Evolutionary conservation across 2,888 invertebrate species (phyloP), one percentile per base, ranked within the genome.

Genomic region (Punctoribates punctum): DNA sequence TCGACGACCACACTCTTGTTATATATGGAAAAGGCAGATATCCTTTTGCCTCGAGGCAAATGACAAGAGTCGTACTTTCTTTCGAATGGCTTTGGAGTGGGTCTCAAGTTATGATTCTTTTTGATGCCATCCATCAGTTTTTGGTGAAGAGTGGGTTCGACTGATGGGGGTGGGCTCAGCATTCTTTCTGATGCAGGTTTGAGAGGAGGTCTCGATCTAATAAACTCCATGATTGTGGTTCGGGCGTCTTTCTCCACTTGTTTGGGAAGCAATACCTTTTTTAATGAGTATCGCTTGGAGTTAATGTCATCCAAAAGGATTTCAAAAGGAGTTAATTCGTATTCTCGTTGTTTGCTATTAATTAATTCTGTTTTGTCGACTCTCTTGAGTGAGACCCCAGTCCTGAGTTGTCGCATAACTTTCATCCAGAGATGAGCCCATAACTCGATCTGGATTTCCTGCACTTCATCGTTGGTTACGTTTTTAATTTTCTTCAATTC

Each of bases 361-460:
- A n/a, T 34, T 3, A 34, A 17, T 13, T 38, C 42, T 13, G n/a
- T 17, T 38, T 23, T 70, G 23, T 70, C 38, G 25, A 57, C 29
- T 4, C 9, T 34, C 23, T 57, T 51, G 20, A 76, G 34, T 42
- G 27, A 27, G 4, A 73, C 73, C 8, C 76, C 76, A 57, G 9
- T 29, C 17, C 76, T 51, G 11, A 76, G 25, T 27, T 76, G 72
- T 20, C 73, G 34, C 76, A 76, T 76, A 3, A 76, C 76, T 48
- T 62, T 76, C 34, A 76, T 76, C 76, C 75, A 76, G 11, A 73
- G 51, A 9, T 76, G 76, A 54, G 73, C 76, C 76, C 72, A 76
- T 0, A 75, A 17, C 29, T 62, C 70, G 6, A 38, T 23, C 0
- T 70, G 70, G 4, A 70, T 11, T 11, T 42, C 23, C 20, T 70